Evolutionary conservation across 2,888 invertebrate species (phyloP).

Genomic region (Subacronicta megacephala): DNA sequence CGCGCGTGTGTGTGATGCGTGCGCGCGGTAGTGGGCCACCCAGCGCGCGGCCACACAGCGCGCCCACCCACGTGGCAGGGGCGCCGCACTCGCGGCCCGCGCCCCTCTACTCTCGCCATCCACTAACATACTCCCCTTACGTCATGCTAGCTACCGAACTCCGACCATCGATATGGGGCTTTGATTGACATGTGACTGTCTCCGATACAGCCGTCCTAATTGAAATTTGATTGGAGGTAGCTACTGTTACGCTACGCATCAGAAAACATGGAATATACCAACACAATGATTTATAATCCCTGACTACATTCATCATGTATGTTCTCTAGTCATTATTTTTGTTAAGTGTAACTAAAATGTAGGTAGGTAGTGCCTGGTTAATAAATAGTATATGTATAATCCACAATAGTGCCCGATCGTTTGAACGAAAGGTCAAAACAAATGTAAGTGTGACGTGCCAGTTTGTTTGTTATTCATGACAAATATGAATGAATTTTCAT

Average conservation of each 20-base stretch:
- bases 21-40: slow-evolving; percentile 84
- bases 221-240: slow-evolving; percentile 65
- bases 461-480: slow-evolving; percentile 13
- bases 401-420: too few species aligned
- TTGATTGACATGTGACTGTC: slow-evolving; percentile 79
- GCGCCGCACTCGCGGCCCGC: slow-evolving; percentile 81
- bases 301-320: slow-evolving; percentile 15
- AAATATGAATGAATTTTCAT: too few species aligned
- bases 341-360: slow-evolving; percentile 6
- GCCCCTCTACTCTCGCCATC: slow-evolving; percentile 56
- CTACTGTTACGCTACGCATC: slow-evolving; percentile 48
- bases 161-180: slow-evolving; percentile 56
- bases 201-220: slow-evolving; percentile 64
- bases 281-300: slow-evolving; percentile 28
- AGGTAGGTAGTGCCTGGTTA: not conserved
- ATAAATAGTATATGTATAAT: not conserved
- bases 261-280: slow-evolving; percentile 34
- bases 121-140: slow-evolving; percentile 50
- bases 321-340: slow-evolving; percentile 15
- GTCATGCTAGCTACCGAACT: slow-evolving; percentile 53
- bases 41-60: slow-evolving; percentile 88
- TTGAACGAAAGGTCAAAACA: slow-evolving; percentile 15
- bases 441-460: slow-evolving; percentile 17
- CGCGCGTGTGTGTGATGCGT: slow-evolving; percentile 79
- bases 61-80: slow-evolving; percentile 88